Evolutionary conservation across 2,797 vertebrate genomes (phyloP).

Genomic region (Phrynocephalus forsythii): DNA sequence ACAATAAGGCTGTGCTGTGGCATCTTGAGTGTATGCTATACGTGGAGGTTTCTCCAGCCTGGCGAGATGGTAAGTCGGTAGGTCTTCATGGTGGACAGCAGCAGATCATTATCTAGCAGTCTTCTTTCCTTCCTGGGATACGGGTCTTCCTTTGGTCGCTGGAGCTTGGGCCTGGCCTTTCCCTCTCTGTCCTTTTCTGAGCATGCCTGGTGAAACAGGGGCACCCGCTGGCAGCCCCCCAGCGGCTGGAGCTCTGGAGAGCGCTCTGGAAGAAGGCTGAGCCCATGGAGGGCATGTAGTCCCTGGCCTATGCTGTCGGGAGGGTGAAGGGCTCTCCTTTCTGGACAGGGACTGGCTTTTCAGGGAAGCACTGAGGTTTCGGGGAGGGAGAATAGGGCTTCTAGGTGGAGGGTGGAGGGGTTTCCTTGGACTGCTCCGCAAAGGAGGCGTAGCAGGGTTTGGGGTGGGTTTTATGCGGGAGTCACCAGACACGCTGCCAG

Average conservation of each 20-base stretch:
- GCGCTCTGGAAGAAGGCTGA: conserved; percentile 67
- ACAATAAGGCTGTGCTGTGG: conserved; percentile 79
- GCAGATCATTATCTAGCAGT: conserved; percentile 85
- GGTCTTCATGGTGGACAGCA: conserved; percentile 56
- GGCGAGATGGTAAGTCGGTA: conserved; percentile 37
- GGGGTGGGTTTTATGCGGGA: conserved; percentile 75
- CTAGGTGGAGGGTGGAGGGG: conserved; percentile 74
- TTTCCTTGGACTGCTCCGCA: conserved; percentile 75
- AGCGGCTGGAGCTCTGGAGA: conserved; percentile 63
- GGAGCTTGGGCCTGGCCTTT: conserved; percentile 79
- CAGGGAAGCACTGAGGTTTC: conserved; percentile 86
- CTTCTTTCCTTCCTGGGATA: conserved; percentile 76
- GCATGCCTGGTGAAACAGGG: conserved; percentile 65
- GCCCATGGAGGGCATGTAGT: conserved; percentile 61
- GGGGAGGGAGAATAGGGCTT: conserved; percentile 78
- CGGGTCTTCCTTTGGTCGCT: conserved; percentile 82
- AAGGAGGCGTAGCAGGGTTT: conserved; percentile 61
- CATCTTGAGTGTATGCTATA: conserved; percentile 74
- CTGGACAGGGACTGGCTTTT: conserved; percentile 82
- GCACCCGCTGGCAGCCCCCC: conserved; percentile 72
- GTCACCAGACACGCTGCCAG: conserved; percentile 68
- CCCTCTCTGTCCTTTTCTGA: conserved; percentile 81
- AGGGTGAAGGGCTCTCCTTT: conserved; percentile 91
- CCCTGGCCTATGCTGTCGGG: conserved; percentile 80
- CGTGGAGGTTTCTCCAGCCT: conserved; percentile 68